Conservation (phyloP, 2,113 vertebrate species). For the Sardina pilchardus region DNA sequence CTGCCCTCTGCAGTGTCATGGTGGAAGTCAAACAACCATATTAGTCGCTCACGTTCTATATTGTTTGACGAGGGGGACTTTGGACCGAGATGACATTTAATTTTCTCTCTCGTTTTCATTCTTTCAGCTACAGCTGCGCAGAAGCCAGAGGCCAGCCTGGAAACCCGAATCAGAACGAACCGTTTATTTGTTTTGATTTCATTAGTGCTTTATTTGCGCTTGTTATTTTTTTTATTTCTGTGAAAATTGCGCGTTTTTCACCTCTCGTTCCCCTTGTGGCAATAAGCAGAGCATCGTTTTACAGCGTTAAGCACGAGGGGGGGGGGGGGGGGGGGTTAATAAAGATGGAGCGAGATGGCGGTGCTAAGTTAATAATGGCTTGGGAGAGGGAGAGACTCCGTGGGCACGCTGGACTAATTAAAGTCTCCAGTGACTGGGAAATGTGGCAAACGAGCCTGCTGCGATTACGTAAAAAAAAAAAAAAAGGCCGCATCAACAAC, state of each 20-base stretch:
- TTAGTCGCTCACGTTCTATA: not conserved
- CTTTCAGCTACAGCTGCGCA: not conserved
- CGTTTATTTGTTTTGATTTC: not conserved
- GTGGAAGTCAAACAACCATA: not conserved
- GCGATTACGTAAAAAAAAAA: slow-evolving; percentile 59
- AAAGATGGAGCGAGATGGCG: not conserved
- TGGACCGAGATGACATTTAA: not conserved
- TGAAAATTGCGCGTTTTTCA: not conserved
- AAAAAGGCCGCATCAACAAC: slow-evolving; percentile 35
- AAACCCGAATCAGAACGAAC: not conserved
- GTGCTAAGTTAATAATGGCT: slow-evolving; percentile 32
- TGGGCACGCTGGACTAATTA: slow-evolving; percentile 35
- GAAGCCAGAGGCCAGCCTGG: not conserved
- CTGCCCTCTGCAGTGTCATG: not conserved
- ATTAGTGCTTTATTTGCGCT: not conserved
- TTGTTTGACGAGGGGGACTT: not conserved
- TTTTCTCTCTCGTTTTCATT: not conserved
- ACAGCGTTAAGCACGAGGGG: not conserved
- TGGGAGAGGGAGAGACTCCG: slow-evolving; percentile 38
- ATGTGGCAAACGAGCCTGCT: slow-evolving; percentile 44
- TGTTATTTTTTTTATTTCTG: not conserved
- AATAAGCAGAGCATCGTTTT: slow-evolving; percentile 8
- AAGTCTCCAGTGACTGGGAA: slow-evolving; percentile 46
- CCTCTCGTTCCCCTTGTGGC: not conserved
- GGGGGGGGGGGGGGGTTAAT: not conserved